Evolutionary conservation across 2,113 vertebrate species (phyloP).

Genomic region (Larimichthys polyactis): DNA sequence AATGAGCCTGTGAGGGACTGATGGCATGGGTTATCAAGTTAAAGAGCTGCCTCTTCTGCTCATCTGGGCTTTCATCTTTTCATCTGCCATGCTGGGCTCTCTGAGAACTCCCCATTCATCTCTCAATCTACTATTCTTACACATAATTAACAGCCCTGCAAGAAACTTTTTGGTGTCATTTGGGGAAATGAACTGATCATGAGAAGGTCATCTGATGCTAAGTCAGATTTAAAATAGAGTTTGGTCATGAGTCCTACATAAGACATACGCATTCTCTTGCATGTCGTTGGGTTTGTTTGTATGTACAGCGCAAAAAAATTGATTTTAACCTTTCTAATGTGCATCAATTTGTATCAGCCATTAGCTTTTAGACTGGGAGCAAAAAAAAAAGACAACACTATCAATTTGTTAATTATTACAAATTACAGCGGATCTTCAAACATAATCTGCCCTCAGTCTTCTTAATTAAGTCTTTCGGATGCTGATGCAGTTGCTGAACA

Average conservation of each 20-base stretch:
- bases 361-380: not conserved
- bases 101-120: conserved; percentile 40
- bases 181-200: conserved; percentile 20
- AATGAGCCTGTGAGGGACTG: conserved; percentile 67
- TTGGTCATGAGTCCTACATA: not conserved
- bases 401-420: conserved; percentile 9
- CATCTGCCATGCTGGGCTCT: conserved; percentile 27
- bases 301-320: not conserved
- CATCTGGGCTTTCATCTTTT: conserved; percentile 61
- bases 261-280: not conserved
- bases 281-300: not conserved
- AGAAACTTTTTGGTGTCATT: conserved; percentile 23
- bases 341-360: not conserved
- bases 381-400: not conserved
- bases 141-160: conserved; percentile 46
- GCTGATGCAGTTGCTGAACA: not conserved
- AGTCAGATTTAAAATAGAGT: conserved; percentile 3
- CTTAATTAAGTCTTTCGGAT: conserved; percentile 35
- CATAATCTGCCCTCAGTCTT: conserved; percentile 28
- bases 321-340: not conserved
- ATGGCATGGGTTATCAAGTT: conserved; percentile 56
- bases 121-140: conserved; percentile 46
- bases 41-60: conserved; percentile 57
- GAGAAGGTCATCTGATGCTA: conserved; percentile 30
- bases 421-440: conserved; percentile 32